Conservation (phyloP, 2,888 invertebrate genomes). For the Papilio demoleus region DNA sequence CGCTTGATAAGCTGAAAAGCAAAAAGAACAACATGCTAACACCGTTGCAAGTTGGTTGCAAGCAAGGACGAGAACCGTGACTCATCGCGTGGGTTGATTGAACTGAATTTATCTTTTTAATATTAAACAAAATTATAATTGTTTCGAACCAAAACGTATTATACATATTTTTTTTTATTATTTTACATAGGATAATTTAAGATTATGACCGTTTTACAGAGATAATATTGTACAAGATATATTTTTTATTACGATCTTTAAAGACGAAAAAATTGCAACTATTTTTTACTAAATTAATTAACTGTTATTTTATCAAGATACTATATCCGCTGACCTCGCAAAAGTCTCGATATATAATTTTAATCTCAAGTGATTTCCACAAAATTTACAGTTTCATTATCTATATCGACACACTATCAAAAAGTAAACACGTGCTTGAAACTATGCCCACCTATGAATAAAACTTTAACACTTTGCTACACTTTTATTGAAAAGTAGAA, state of each 20-base stretch:
- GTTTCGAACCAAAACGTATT: too few relatives aligned
- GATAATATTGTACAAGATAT: background rate
- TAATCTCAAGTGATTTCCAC: conserved; percentile 8
- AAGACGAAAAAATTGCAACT: background rate
- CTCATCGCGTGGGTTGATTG: conserved; percentile 35
- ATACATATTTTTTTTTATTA: background rate
- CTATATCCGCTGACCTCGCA: background rate
- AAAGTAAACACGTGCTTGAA: background rate
- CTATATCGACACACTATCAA: conserved; percentile 1
- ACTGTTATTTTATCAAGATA: background rate
- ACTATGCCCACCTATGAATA: background rate
- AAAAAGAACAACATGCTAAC: conserved; percentile 24
- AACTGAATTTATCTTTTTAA: conserved; percentile 25
- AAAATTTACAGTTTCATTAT: background rate
- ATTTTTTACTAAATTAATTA: background rate
- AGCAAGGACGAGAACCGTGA: conserved; percentile 33
- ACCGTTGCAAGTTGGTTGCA: conserved; percentile 39
- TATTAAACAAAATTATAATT: too few relatives aligned
- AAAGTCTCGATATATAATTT: background rate
- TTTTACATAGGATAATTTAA: background rate
- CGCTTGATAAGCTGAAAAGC: conserved; percentile 34
- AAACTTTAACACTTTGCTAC: background rate
- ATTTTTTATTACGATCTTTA: background rate
- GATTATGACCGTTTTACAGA: background rate
- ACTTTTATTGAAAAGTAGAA: background rate